Conservation (phyloP, 2,888 invertebrate genomes). For the Lapara coniferarum region DNA sequence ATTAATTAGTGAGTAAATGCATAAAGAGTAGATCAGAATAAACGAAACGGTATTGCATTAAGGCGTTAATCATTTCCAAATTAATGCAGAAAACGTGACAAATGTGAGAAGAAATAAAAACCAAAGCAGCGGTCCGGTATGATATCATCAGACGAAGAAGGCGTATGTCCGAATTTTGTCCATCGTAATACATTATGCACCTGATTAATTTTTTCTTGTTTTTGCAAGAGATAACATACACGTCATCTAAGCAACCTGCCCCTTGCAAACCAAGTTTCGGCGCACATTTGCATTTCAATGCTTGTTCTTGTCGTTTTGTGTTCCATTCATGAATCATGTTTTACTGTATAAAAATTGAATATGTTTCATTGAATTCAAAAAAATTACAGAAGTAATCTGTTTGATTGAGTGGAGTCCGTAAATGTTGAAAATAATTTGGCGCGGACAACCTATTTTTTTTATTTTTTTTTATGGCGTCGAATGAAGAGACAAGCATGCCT, state of each 20-base stretch:
- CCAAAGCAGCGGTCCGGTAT: conserved; percentile 7
- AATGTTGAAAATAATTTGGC: no score
- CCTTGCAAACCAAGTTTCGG: conserved; percentile 12
- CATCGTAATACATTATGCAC: neutral
- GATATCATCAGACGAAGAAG: conserved; percentile 20
- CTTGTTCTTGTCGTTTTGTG: conserved; percentile 2
- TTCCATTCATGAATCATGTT: conserved; percentile 10
- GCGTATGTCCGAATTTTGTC: conserved; percentile 14
- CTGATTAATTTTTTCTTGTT: conserved; percentile 13
- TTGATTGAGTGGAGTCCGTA: no score
- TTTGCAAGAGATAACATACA: conserved; percentile 15
- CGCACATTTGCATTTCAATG: conserved; percentile 13
- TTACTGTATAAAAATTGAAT: neutral
- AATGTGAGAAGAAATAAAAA: conserved; percentile 22
- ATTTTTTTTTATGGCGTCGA: no score
- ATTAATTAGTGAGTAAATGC: conserved; percentile 1
- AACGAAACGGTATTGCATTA: neutral
- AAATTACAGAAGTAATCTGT: neutral
- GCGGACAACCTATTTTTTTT: no score
- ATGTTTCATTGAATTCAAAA: neutral
- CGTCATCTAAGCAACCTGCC: conserved; percentile 20
- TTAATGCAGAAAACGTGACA: neutral
- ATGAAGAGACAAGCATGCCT: no score
- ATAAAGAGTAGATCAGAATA: neutral
- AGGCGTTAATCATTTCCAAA: neutral